Percentiles rank a stretch among this genome's conserved stretches.
These are phyloP conservation scores for Pyralis farinalis DNA, from an alignment of 2,888 invertebrate genomes.

Conservation along the genomic window DNA sequence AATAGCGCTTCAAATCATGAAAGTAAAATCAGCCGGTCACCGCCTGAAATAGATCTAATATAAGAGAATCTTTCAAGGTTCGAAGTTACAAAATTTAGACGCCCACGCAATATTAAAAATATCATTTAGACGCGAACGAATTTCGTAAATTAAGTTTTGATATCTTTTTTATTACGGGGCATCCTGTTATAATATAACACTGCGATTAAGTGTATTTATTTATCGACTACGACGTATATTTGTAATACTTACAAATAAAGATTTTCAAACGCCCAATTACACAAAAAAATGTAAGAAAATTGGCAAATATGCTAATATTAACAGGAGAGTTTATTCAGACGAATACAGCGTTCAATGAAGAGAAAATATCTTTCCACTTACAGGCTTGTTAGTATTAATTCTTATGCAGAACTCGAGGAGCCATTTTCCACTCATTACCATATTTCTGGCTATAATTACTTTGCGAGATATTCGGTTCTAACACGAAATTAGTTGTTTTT, in stretches of 20 bases:
- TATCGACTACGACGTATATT: no score
- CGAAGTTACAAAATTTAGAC: conserved; percentile 31
- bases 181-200: not conserved
- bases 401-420: conserved; percentile 15
- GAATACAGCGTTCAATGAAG: conserved; percentile 18
- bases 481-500: conserved; percentile 24
- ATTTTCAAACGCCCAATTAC: no score
- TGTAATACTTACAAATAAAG: no score
- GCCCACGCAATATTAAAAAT: conserved; percentile 39
- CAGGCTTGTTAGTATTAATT: conserved; percentile 20
- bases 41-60: conserved; percentile 14
- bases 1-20: not conserved
- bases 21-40: conserved; percentile 8
- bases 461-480: conserved; percentile 20
- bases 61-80: conserved; percentile 16
- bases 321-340: not conserved
- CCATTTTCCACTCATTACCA: conserved; percentile 28
- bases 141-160: not conserved
- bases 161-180: not conserved
- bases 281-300: no score
- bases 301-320: not conserved
- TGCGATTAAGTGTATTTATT: no score
- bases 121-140: conserved; percentile 21
- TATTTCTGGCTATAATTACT: conserved; percentile 35
- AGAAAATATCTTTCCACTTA: conserved; percentile 18